Evolutionary conservation across 2,113 vertebrate species (phyloP), one percentile per base, ranked within the genome.

Genomic region (Tragelaphus imberbis): DNA sequence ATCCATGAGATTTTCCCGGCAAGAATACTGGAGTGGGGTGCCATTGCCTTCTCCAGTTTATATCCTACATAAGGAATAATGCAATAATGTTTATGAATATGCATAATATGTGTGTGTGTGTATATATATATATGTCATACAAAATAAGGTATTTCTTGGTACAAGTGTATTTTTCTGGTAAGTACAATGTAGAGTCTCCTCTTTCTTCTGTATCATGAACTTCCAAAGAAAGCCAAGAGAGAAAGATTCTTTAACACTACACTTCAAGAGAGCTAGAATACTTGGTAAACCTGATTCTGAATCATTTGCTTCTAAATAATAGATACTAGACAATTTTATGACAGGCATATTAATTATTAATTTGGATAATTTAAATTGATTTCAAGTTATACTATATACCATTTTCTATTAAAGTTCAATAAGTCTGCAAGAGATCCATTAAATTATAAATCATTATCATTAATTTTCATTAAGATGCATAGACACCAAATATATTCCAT

Each of bases 291-390:
- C 77, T 81, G 27, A 94, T 40, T 96, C 85, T 96, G 21, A 97
- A 93, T 91, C 79, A 96, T 92, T 94, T 94, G 55, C 36, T 95
- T 87, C 95, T 98, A 87, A 98, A 98, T 98, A 98, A 98, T 49
- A 95, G 97, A 98, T 97, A 94, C 80, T 40, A 91, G 96, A 96
- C 33, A 55, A 91, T 94, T 98, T 98, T 2, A 19, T 96, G 98
- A 95, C 51, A 98, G 97, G 79, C 94, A 96, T 95, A 98, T 99
- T 98, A 98, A 99, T 99, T 98, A 98, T 98, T 98, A 97, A 99
- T 97, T 97, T 98, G 86, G 98, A 98, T 98, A 98, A 99, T 98
- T 98, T 98, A 98, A 97, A 98, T 98, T 98, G 98, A 99, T 99
- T 99, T 90, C 85, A 98, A 98, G 97, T 98, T 97, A 98, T 86